A percentile compares a stretch with the other conserved stretches of the same genome.
Conservation (phyloP, 2,888 invertebrate genomes). For the Drosophila austrosaltans region DNA sequence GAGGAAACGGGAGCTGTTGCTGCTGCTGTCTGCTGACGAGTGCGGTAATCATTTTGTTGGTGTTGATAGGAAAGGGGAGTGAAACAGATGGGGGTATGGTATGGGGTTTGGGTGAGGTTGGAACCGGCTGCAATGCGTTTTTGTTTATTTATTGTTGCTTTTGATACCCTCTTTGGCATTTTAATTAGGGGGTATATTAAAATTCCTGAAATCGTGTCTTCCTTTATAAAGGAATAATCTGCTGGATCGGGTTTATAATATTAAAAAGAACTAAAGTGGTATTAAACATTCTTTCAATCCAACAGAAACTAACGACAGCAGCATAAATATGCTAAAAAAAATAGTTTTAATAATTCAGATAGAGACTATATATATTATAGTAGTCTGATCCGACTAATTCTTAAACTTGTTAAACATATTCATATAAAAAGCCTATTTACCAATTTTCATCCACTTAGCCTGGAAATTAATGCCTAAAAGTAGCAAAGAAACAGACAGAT, state of each 20-base stretch:
- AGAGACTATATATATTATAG: no score
- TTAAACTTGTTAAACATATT: no score
- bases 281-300: no score
- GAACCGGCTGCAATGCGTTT: slow-evolving; percentile 63
- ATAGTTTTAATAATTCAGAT: no score
- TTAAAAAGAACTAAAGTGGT: not conserved
- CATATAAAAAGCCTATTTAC: no score
- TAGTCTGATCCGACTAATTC: no score
- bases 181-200: not conserved
- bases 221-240: not conserved
- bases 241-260: not conserved
- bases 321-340: no score
- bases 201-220: not conserved
- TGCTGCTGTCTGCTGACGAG: slow-evolving; percentile 47
- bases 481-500: no score
- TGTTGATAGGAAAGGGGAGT: slow-evolving; percentile 17
- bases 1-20: slow-evolving; percentile 10
- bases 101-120: slow-evolving; percentile 15
- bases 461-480: no score
- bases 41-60: slow-evolving; percentile 68
- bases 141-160: slow-evolving; percentile 63
- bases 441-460: no score
- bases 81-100: no score
- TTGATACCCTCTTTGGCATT: slow-evolving; percentile 12
- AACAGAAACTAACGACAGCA: no score